A percentile compares a stretch with the other conserved stretches of the same genome.
Conservation (phyloP, 2,113 vertebrate species). For the Alaudala cheleensis region DNA sequence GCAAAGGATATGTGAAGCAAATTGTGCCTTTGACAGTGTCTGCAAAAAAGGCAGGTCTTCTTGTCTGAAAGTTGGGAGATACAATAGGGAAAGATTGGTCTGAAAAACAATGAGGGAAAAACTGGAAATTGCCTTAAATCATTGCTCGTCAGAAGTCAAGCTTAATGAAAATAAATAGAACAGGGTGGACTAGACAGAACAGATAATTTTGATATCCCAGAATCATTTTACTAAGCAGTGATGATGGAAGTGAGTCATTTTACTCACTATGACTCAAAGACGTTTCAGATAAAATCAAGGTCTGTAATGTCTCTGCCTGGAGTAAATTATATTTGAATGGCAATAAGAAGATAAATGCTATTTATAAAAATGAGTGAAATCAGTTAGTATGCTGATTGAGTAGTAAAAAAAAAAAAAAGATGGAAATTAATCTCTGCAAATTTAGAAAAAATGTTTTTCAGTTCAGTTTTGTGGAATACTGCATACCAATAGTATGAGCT, state of each 20-base stretch:
- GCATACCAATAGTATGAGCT: neutral
- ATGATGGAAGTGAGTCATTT: constrained; percentile 61
- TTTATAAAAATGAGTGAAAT: constrained; percentile 63
- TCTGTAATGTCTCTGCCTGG: constrained; percentile 40
- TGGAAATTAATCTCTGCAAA: constrained; percentile 34
- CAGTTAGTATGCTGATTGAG: constrained; percentile 23
- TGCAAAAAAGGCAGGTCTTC: neutral
- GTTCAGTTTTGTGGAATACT: neutral
- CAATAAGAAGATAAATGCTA: constrained; percentile 58
- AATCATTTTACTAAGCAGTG: neutral
- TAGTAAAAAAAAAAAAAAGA: neutral
- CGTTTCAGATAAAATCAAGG: constrained; percentile 24
- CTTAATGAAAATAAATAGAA: constrained; percentile 15
- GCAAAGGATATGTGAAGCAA: neutral
- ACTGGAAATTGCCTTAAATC: neutral
- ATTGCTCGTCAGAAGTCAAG: neutral
- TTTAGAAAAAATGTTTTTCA: constrained; percentile 12
- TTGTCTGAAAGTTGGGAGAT: neutral
- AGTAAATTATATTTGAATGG: constrained; percentile 61
- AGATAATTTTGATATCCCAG: constrained; percentile 38
- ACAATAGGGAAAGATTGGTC: neutral
- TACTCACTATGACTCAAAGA: constrained; percentile 54
- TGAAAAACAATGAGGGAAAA: neutral
- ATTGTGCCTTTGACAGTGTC: neutral
- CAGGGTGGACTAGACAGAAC: neutral